Percentiles rank a stretch among this genome's conserved stretches.
phyloP scores from a whole-genome alignment of 2,888 invertebrate species.

The Diarsia mendica region DNA sequence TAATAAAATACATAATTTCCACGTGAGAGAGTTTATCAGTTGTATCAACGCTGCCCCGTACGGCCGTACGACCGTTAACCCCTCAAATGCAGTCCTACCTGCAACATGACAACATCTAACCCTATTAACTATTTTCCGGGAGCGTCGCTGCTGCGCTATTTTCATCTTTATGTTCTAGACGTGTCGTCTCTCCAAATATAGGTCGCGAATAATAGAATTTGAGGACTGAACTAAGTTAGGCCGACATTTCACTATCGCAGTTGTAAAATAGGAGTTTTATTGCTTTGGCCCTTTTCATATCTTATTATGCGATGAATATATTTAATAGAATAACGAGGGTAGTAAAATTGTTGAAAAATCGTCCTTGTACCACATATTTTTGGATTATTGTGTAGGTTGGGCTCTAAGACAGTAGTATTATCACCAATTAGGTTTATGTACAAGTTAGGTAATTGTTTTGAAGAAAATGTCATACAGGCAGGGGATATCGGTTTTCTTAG shows the following conservation, averaged over 20 bases:
- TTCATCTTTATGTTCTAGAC: slow-evolving; percentile 42
- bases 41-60: slow-evolving; percentile 33
- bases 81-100: slow-evolving; percentile 58
- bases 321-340: not conserved
- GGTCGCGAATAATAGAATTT: slow-evolving; percentile 50
- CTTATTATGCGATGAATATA: not conserved
- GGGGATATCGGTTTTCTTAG: slow-evolving; percentile 3
- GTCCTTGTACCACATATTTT: not conserved
- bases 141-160: slow-evolving; percentile 40
- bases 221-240: slow-evolving; percentile 19
- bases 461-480: not conserved
- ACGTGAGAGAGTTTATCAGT: not conserved
- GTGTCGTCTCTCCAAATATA: slow-evolving; percentile 44
- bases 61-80: slow-evolving; percentile 51
- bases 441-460: not conserved
- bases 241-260: not conserved
- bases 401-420: not conserved
- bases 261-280: slow-evolving; percentile 30
- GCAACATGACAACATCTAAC: slow-evolving; percentile 58
- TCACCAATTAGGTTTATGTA: not conserved
- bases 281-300: slow-evolving; percentile 5
- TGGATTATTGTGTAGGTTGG: too few species aligned
- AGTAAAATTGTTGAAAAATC: not conserved
- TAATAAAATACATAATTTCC: too few species aligned
- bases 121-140: slow-evolving; percentile 50